Evolutionary conservation across 2,888 invertebrate genomes (phyloP).

Genomic region (Thelaira solivaga): DNA sequence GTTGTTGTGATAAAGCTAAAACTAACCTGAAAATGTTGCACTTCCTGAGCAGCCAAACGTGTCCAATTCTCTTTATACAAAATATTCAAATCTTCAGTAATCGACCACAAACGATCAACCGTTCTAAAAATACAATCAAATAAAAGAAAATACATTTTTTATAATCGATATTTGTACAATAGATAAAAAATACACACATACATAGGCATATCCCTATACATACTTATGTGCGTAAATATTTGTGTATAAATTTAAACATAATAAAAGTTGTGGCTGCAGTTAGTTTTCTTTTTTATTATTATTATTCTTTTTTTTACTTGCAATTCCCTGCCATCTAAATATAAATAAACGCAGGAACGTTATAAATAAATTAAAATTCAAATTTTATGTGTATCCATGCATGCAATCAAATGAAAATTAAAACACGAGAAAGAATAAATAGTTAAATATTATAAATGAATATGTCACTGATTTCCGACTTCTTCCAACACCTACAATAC

Average conservation of each 20-base stretch:
- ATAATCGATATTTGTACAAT: background rate
- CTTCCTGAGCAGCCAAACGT: slow-evolving; percentile 89
- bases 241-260: too few relatives aligned
- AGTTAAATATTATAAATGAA: slow-evolving; percentile 22
- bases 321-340: background rate
- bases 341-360: slow-evolving; percentile 9
- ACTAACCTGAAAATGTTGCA: slow-evolving; percentile 87
- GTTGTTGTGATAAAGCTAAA: slow-evolving; percentile 2
- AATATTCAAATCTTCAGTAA: slow-evolving; percentile 91
- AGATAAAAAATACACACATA: background rate
- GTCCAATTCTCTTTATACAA: slow-evolving; percentile 96
- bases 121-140: slow-evolving; percentile 77
- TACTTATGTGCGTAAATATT: too few relatives aligned
- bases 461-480: background rate
- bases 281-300: background rate
- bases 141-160: slow-evolving; percentile 3
- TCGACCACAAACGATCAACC: slow-evolving; percentile 89
- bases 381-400: slow-evolving; percentile 20
- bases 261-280: slow-evolving; percentile 18
- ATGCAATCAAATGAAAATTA: slow-evolving; percentile 55
- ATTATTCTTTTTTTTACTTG: background rate
- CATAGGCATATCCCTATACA: background rate
- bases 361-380: slow-evolving; percentile 48
- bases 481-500: background rate
- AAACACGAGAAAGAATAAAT: too few relatives aligned